phyloP scores from a whole-genome alignment of 2,797 vertebrate species.

The Alauda arvensis region DNA sequence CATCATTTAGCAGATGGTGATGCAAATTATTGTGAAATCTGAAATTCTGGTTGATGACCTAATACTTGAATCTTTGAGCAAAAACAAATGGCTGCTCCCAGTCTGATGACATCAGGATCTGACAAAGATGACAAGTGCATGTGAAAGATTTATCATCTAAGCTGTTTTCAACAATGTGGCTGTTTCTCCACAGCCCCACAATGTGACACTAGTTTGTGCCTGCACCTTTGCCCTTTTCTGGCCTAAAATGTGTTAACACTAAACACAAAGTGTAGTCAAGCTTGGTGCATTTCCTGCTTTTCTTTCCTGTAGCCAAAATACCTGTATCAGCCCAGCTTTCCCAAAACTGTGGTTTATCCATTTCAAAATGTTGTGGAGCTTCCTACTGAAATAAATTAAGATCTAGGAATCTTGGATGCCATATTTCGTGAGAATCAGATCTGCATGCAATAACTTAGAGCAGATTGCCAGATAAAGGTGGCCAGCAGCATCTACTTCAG shows the following conservation, averaged over 20 bases:
- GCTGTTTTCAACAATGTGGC: neutral
- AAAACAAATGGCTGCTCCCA: slow-evolving; percentile 3
- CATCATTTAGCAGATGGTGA: neutral
- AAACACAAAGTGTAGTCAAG: neutral
- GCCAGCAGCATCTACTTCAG: neutral
- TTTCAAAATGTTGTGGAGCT: neutral
- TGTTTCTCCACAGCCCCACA: neutral
- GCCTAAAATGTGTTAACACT: neutral
- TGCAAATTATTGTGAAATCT: slow-evolving; percentile 3
- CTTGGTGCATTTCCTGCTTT: neutral
- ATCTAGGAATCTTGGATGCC: neutral
- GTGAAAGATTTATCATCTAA: neutral
- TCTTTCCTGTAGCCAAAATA: neutral
- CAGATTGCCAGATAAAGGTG: neutral
- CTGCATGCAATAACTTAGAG: neutral
- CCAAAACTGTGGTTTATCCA: neutral
- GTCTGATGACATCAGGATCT: slow-evolving; percentile 3
- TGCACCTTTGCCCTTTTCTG: neutral
- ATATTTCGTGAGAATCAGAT: neutral
- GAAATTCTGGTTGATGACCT: neutral
- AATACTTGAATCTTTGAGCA: neutral
- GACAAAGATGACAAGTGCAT: neutral
- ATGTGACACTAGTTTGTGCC: neutral
- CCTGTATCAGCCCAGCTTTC: neutral
- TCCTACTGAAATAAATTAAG: neutral